Percentiles rank a stretch among this genome's conserved stretches.
Conservation (phyloP, 2,797 vertebrate genomes). For the Hapalemur alaotrensis region DNA sequence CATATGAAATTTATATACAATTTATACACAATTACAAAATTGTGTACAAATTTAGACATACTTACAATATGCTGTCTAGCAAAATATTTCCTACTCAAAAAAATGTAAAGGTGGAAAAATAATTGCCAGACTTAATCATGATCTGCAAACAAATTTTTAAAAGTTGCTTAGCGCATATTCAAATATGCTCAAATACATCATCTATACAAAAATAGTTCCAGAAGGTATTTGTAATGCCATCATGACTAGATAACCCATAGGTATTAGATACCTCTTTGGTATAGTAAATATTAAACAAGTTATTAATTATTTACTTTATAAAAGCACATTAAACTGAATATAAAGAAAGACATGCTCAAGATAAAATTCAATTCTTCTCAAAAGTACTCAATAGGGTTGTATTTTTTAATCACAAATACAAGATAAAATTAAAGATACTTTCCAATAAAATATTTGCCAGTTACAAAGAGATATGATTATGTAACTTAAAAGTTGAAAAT, state of each 20-base stretch:
- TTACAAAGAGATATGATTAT: constrained; percentile 50
- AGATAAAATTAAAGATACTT: constrained; percentile 33
- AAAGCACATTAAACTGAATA: constrained; percentile 72
- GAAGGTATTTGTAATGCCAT: constrained; percentile 67
- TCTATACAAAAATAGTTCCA: constrained; percentile 79
- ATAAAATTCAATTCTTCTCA: constrained; percentile 51
- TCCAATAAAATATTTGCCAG: constrained; percentile 49
- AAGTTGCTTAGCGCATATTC: constrained; percentile 73
- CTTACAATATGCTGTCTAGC: constrained; percentile 82
- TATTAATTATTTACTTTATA: constrained; percentile 69
- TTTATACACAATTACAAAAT: constrained; percentile 80
- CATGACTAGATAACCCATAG: constrained; percentile 60
- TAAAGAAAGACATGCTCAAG: constrained; percentile 67
- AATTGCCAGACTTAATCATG: constrained; percentile 74
- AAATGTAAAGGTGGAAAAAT: constrained; percentile 79
- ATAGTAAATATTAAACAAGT: constrained; percentile 78
- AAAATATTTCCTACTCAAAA: constrained; percentile 79
- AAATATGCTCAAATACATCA: constrained; percentile 75
- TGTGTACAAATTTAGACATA: constrained; percentile 82
- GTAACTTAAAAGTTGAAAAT: constrained; percentile 50
- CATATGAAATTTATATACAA: constrained; percentile 73
- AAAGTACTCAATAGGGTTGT: constrained; percentile 36
- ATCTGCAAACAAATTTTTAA: constrained; percentile 52
- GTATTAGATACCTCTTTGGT: constrained; percentile 78
- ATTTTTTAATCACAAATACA: constrained; percentile 54